Base-by-base conservation (phyloP, 2,113 vertebrate species). In the Cyprinodon brontotheroides region DNA sequence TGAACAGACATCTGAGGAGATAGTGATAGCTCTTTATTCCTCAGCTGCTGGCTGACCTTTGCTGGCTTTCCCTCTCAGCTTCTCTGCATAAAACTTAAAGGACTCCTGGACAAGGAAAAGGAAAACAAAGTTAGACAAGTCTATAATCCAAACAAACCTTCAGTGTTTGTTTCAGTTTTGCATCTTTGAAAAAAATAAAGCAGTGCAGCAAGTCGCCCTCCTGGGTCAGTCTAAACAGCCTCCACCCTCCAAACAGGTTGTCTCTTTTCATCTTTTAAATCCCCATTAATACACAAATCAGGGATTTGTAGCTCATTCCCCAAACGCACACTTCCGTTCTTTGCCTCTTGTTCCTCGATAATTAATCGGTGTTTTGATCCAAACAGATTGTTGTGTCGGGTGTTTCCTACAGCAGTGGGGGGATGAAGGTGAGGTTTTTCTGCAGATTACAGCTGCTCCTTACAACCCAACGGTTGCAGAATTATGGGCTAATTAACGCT, bases 31-130 rank as follows among this genome's bases (percentile, higher is more conserved):
- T 63, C 41, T 75, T 72, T 74, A 78, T 60, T 89, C 64, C 60
- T 92, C 73, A 3, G 74, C 66, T 77, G 84, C 90, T 4, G 22
- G 85, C 63, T 74, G 40, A 39, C 65, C 37, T 83, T 68, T 70
- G 14, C 20, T n/a, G 1, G 39, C 0, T 81, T 41, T 88, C 29
- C 90, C 80, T 79, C 15, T 96, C 83, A 95, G 80, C 88, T 96
- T 93, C 11, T 96, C 89, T 76, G 85, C 80, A 40, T 98, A 97
- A 90, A 96, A 97, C 74, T 77, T 92, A 70, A 97, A 95, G 5
- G 91, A 84, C 86, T 97, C 95, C 98, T 99, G 89, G 10, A 74
- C 73, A 72, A 2, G 69, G 1, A 69, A 12, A 79, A 48, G 64
- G 14, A 68, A 72, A 57, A 53, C 17, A 53, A 81, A 79, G 48